Percentiles rank a stretch among this genome's conserved stretches.
Evolutionary conservation across 2,797 vertebrate species (phyloP).

Genomic region (Sciurus carolinensis): DNA sequence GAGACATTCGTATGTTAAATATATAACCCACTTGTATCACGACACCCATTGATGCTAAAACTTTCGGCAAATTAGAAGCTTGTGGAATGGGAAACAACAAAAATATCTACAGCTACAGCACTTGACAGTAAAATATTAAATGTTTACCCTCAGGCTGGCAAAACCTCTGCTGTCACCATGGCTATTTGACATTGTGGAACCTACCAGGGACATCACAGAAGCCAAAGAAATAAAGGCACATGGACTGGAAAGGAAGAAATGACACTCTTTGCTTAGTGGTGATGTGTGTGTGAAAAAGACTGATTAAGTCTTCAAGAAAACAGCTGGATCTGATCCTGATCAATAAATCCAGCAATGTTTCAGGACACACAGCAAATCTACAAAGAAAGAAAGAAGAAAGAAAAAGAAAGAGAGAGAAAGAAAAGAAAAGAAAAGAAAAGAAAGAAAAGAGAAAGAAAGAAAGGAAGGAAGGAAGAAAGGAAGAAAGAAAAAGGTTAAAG

Average conservation of each 20-base stretch:
- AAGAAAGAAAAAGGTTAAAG: conserved; percentile 18
- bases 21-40: not conserved
- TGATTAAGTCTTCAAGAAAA: not conserved
- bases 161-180: not conserved
- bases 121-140: not conserved
- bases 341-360: not conserved
- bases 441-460: not conserved
- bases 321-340: not conserved
- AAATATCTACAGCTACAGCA: not conserved
- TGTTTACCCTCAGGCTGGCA: not conserved
- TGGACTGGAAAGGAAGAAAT: not conserved
- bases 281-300: not conserved
- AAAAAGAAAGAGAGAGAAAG: not conserved
- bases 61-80: not conserved
- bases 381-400: not conserved
- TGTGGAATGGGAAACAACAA: not conserved
- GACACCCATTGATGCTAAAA: not conserved
- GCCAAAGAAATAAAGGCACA: not conserved
- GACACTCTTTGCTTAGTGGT: not conserved
- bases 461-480: not conserved
- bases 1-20: not conserved
- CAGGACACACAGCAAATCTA: not conserved
- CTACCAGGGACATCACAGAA: not conserved
- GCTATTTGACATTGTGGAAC: not conserved
- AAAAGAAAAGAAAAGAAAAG: not conserved